Conservation (phyloP, 1,140 invertebrate genomes). For the Drosophila serrata region DNA sequence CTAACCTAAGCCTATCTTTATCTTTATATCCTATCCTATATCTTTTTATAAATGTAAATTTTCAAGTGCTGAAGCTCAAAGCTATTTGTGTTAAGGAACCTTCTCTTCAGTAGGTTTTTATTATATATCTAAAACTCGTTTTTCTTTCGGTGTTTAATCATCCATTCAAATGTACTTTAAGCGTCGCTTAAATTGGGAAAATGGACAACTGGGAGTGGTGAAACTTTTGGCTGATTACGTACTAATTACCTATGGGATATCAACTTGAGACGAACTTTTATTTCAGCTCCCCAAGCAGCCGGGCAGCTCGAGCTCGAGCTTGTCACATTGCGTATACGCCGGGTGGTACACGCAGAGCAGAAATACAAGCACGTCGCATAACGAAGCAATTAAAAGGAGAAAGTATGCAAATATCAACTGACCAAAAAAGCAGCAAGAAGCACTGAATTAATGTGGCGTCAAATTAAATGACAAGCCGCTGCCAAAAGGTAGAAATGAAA, state of each 20-base stretch:
- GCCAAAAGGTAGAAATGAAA: constrained; percentile 34
- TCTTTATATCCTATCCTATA: too few species aligned
- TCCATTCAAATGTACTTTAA: constrained; percentile 1
- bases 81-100: not conserved
- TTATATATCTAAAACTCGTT: not conserved
- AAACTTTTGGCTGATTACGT: constrained; percentile 2
- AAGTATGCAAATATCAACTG: constrained; percentile 45
- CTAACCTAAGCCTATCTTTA: fast-evolving
- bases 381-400: constrained; percentile 71
- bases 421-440: constrained; percentile 38
- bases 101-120: not conserved
- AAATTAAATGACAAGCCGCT: constrained; percentile 74
- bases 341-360: constrained; percentile 7
- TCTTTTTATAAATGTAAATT: not conserved
- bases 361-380: constrained; percentile 36
- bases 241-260: constrained; percentile 39
- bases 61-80: fast-evolving
- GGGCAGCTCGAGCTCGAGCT: not conserved
- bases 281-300: constrained; percentile 3
- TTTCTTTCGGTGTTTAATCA: not conserved
- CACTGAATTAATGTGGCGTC: constrained; percentile 76
- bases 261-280: constrained; percentile 13
- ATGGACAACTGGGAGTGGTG: not conserved
- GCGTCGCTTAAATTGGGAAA: constrained; percentile 9
- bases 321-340: constrained; percentile 55